Conservation (phyloP, 1,140 invertebrate species). For the Popillia japonica region DNA sequence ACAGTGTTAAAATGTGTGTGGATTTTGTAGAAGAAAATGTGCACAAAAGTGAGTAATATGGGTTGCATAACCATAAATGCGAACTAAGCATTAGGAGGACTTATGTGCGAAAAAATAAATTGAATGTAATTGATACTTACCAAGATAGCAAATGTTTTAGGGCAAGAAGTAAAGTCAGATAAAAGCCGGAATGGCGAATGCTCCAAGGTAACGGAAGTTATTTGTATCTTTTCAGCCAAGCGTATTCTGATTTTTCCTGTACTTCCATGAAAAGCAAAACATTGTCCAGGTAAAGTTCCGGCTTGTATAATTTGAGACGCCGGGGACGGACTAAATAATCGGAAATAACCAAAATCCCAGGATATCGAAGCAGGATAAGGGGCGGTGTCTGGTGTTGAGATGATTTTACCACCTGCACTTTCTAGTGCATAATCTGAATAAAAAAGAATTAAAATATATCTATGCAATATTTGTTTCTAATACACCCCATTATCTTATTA, state of each 20-base stretch:
- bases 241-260: constrained; percentile 38
- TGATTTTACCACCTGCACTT: constrained; percentile 43
- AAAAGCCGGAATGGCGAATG: constrained; percentile 31
- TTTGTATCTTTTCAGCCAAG: constrained; percentile 37
- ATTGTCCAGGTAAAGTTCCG: constrained; percentile 45
- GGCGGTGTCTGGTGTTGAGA: constrained; percentile 43
- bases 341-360: constrained; percentile 26
- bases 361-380: constrained; percentile 41
- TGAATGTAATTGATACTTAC: constrained; percentile 28
- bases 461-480: too few relatives aligned
- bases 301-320: constrained; percentile 42
- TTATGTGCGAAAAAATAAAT: too few relatives aligned
- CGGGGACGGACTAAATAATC: not conserved
- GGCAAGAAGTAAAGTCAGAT: constrained; percentile 39
- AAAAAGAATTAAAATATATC: constrained; percentile 3
- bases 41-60: too few relatives aligned
- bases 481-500: too few relatives aligned
- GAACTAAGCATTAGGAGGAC: too few relatives aligned
- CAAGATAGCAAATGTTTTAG: constrained; percentile 42
- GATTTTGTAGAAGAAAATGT: too few relatives aligned
- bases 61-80: too few relatives aligned
- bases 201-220: constrained; percentile 43
- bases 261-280: constrained; percentile 46
- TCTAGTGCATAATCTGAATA: constrained; percentile 46
- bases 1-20: too few relatives aligned